Conservation (phyloP, 2,797 vertebrate genomes). For the Crax fasciolata region DNA sequence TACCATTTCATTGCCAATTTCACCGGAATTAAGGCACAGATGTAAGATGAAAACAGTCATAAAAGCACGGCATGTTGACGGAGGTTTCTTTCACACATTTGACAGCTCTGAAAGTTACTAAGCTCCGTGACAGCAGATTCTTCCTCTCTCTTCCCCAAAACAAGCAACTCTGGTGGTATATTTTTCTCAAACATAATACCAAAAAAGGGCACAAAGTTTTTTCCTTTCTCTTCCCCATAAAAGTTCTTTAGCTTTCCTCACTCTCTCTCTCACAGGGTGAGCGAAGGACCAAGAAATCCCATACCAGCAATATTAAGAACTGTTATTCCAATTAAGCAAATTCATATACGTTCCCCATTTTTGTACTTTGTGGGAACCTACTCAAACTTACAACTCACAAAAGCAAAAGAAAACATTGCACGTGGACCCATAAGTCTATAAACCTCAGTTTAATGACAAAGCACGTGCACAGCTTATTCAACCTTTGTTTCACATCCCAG, state of each 20-base stretch:
- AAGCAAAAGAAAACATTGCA: not conserved
- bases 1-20: conserved; percentile 25
- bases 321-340: not conserved
- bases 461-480: not conserved
- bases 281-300: not conserved
- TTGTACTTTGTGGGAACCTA: not conserved
- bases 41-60: conserved; percentile 49
- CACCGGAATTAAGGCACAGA: conserved; percentile 27
- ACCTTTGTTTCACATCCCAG: not conserved
- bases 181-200: not conserved
- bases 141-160: not conserved
- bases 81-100: conserved; percentile 39
- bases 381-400: not conserved
- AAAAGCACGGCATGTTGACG: not conserved
- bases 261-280: not conserved
- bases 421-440: not conserved
- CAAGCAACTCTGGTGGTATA: not conserved
- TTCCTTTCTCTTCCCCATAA: not conserved
- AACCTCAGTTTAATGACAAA: not conserved
- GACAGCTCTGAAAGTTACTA: conserved; percentile 51
- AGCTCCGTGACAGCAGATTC: not conserved
- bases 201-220: not conserved
- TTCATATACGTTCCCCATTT: not conserved
- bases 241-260: not conserved
- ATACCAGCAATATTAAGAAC: not conserved